Percentiles rank a stretch among this genome's conserved stretches.
These are phyloP conservation scores for Acanthurus leucopareius DNA, from an alignment of 2,797 vertebrate species.

Conservation along the genomic window DNA sequence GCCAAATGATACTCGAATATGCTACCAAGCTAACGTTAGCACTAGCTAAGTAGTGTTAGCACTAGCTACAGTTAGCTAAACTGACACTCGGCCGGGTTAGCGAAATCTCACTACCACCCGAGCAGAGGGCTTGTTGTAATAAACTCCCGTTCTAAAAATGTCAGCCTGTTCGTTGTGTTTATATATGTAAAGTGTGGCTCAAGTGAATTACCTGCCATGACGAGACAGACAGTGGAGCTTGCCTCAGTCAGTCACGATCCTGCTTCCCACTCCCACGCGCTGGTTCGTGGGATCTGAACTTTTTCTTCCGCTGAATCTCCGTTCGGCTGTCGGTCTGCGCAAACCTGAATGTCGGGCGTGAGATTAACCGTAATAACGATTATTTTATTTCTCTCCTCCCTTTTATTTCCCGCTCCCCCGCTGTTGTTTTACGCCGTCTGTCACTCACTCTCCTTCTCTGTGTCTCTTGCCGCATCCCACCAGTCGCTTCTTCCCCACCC, in stretches of 20 bases:
- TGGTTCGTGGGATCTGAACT: conserved; percentile 75
- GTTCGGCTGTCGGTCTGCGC: conserved; percentile 17
- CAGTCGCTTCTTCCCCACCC: conserved; percentile 71
- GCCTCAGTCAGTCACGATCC: conserved; percentile 80
- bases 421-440: conserved; percentile 16
- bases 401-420: conserved; percentile 42
- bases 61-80: conserved; percentile 46
- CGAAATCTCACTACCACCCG: neutral
- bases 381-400: neutral
- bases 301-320: conserved; percentile 64
- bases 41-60: conserved; percentile 51
- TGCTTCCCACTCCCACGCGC: conserved; percentile 81
- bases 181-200: neutral
- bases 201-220: conserved; percentile 86
- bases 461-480: conserved; percentile 71
- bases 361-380: neutral
- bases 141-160: neutral
- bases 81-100: conserved; percentile 7
- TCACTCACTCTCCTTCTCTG: conserved; percentile 30
- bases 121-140: neutral
- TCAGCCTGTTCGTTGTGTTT: neutral
- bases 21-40: conserved; percentile 61
- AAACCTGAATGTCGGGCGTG: conserved; percentile 21
- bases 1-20: conserved; percentile 63
- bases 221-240: conserved; percentile 82